Evolutionary conservation across 1,140 invertebrate species (phyloP).

Genomic region (Zaprionus africanus): DNA sequence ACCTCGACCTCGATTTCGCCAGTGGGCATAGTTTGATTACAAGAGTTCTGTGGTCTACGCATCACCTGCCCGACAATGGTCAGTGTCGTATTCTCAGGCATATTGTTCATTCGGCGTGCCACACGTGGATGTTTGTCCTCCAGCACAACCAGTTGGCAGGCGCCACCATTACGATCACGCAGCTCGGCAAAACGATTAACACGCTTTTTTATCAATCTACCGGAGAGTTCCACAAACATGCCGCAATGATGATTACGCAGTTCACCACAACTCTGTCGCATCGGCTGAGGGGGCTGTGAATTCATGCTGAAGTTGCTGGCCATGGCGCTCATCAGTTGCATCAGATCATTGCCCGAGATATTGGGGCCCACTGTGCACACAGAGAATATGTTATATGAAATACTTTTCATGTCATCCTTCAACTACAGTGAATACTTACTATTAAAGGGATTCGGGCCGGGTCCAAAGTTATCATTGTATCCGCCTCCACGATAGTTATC

Average conservation of each 20-base stretch:
- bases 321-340: conserved; percentile 80
- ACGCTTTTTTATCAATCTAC: conserved; percentile 81
- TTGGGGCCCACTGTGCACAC: conserved; percentile 65
- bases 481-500: conserved; percentile 64
- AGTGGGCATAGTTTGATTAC: conserved; percentile 84
- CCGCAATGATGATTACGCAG: conserved; percentile 79
- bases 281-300: conserved; percentile 74
- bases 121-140: conserved; percentile 83
- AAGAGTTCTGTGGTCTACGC: conserved; percentile 72
- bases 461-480: conserved; percentile 71
- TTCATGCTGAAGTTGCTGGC: conserved; percentile 83
- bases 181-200: conserved; percentile 84
- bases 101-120: conserved; percentile 82
- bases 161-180: conserved; percentile 79
- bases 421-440: conserved; percentile 48
- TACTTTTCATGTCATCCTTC: neutral
- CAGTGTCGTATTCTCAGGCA: conserved; percentile 83
- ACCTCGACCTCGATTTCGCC: conserved; percentile 84
- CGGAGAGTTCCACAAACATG: conserved; percentile 81
- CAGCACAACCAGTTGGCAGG: conserved; percentile 84
- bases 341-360: conserved; percentile 73
- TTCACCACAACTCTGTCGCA: conserved; percentile 83
- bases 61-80: conserved; percentile 83
- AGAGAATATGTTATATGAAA: neutral
- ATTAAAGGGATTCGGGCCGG: conserved; percentile 74